Evolutionary conservation across 2,888 invertebrate species (phyloP).

Genomic region (Watsonalla cultraria): DNA sequence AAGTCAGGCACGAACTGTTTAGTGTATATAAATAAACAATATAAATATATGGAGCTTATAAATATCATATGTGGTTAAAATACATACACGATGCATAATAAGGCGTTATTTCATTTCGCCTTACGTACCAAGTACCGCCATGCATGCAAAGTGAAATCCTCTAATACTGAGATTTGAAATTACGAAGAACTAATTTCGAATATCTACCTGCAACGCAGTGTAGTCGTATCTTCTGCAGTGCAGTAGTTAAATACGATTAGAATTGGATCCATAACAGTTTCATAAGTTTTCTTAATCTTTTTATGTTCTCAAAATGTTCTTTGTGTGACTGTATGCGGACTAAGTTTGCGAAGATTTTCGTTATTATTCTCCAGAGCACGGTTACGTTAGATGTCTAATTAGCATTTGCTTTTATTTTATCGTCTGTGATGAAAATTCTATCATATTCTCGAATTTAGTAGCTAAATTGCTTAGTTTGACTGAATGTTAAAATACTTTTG

Average conservation of each 20-base stretch:
- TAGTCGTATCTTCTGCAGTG: neutral
- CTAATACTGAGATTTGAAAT: neutral
- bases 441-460: constrained; percentile 2
- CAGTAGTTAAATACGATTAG: constrained; percentile 6
- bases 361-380: constrained; percentile 7
- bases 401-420: constrained; percentile 8
- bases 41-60: too few relatives aligned
- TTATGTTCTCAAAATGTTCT: constrained; percentile 7
- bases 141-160: too few relatives aligned
- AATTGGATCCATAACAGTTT: constrained; percentile 8
- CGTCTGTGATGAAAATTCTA: constrained; percentile 5
- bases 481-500: neutral
- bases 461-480: neutral
- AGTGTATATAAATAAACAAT: too few relatives aligned
- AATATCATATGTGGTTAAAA: too few relatives aligned
- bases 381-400: constrained; percentile 8
- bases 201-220: neutral
- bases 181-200: neutral
- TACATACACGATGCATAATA: too few relatives aligned
- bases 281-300: constrained; percentile 10
- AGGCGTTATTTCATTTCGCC: too few relatives aligned
- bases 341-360: constrained; percentile 8
- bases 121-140: too few relatives aligned
- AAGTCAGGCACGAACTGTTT: too few relatives aligned
- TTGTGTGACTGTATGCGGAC: constrained; percentile 3